Percentiles rank a stretch among this genome's conserved stretches.
Evolutionary conservation across 2,797 vertebrate genomes (phyloP).

Genomic region (Chloroceryle inda): DNA sequence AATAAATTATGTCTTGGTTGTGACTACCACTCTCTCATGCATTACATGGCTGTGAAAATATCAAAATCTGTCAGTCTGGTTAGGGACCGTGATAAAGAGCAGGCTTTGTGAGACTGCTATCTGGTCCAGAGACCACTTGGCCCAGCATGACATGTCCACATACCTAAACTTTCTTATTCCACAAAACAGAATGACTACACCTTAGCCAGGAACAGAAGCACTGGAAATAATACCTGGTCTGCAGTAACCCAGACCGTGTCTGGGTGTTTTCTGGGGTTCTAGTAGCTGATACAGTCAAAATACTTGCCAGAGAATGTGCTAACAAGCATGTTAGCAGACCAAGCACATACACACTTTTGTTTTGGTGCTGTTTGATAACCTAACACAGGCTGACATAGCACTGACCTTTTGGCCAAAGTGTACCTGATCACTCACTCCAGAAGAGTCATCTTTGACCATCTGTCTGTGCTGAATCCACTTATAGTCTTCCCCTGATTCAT

Average conservation of each 20-base stretch:
- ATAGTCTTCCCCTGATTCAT: rapidly evolving
- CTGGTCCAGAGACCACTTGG: background rate
- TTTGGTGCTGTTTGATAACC: background rate
- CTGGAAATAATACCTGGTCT: background rate
- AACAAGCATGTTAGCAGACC: background rate
- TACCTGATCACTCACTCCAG: background rate
- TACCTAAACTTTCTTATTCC: background rate
- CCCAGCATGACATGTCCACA: background rate
- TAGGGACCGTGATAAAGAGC: background rate
- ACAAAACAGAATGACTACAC: background rate
- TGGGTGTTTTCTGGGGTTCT: background rate
- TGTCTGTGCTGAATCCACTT: background rate
- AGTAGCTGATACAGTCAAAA: background rate
- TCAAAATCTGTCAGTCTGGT: background rate
- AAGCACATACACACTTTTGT: background rate
- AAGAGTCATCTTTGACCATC: background rate
- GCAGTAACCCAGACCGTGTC: background rate
- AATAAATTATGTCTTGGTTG: background rate
- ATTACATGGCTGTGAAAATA: background rate
- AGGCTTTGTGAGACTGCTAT: background rate
- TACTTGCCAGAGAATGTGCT: background rate
- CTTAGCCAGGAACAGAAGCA: background rate
- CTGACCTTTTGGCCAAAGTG: background rate
- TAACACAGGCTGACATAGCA: background rate
- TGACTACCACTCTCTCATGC: background rate